Base-by-base conservation (phyloP, 2,888 invertebrate genomes). In the Charanyca ferruginea region DNA sequence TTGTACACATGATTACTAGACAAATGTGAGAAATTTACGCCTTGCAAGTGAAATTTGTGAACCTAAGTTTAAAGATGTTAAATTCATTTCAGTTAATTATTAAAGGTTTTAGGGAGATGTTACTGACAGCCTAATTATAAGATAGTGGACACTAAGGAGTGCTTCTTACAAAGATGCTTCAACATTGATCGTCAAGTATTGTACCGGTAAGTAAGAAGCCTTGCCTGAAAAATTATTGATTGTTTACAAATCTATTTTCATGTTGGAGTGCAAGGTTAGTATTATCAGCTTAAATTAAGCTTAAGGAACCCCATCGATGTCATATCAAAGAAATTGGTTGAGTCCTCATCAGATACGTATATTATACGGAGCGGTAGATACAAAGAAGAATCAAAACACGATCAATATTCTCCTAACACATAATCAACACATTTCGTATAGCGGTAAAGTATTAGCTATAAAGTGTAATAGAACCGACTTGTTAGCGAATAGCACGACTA, bases 1-100 rank as follows among this genome's bases (percentile, higher is more conserved):
- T 86, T 87, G 82, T 84, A 73, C 67, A 80, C 66, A 62, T 67
- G 63, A 65, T 73, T 68, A 66, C 41, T 65, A 71, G 68, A 73
- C 67, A 74, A 73, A 79, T 73, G 64, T 80, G 70, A 65, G 68
- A 75, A 82, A 66, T 66, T 55, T 61, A 45, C 53, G 23, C 65
- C 59, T 58, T 42, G 41, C 61, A 73, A 72, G 71, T 68, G 81
- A 81, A 78, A 73, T 58, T 73, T 2, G 38, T 58, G 35, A 70
- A 76, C 44, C 25, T 48, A 13, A 35, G 32, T 48, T 45, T 58
- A 54, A 47, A 61, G 38, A 38, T 45, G 38, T 62, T 23, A 48
- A 48, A 22, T 28, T 54, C 22, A 20, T 32, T 3, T 45, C 8
- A 28, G 38, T 49, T 38, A 5, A 32, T 38, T 41, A 38, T 20